These are phyloP conservation scores for Urocolius indicus DNA, from an alignment of 2,113 vertebrate species.

Conservation along the genomic window DNA sequence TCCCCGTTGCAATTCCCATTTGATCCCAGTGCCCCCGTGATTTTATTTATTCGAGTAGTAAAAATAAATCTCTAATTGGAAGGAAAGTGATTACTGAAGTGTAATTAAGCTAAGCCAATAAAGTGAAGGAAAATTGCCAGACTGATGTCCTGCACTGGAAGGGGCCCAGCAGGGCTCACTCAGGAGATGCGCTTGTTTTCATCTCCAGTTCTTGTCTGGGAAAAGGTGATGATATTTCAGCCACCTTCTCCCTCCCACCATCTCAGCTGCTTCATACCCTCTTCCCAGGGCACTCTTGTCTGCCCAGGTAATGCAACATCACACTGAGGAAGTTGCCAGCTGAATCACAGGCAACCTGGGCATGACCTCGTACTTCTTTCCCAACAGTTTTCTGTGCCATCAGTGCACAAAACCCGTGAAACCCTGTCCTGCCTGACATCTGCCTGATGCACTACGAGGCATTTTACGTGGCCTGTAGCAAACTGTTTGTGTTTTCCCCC, in stretches of 20 bases:
- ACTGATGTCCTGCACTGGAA: not conserved
- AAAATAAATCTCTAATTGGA: slow-evolving; percentile 58
- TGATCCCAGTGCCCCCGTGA: slow-evolving; percentile 25
- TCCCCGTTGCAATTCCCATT: not conserved
- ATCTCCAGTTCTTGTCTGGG: not conserved
- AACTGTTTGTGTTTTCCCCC: rapidly evolving
- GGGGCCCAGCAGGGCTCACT: not conserved
- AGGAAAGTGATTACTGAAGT: slow-evolving; percentile 57
- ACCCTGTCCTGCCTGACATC: not conserved
- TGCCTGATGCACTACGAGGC: not conserved
- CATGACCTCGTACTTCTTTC: not conserved
- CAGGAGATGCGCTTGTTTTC: not conserved
- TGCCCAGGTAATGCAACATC: not conserved
- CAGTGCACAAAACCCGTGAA: not conserved
- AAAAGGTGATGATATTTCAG: not conserved
- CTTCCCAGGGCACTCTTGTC: not conserved
- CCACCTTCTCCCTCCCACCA: not conserved
- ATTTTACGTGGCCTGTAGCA: not conserved
- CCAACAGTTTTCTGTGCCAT: not conserved
- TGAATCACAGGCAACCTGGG: not conserved
- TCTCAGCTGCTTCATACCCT: not conserved
- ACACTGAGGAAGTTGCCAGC: rapidly evolving
- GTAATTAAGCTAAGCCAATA: slow-evolving; percentile 61
- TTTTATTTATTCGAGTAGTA: slow-evolving; percentile 58
- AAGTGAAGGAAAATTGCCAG: slow-evolving; percentile 27